Evolutionary conservation across 2,888 invertebrate genomes (phyloP), one percentile per base, ranked within the genome.

Genomic region (Watsonalla binaria): DNA sequence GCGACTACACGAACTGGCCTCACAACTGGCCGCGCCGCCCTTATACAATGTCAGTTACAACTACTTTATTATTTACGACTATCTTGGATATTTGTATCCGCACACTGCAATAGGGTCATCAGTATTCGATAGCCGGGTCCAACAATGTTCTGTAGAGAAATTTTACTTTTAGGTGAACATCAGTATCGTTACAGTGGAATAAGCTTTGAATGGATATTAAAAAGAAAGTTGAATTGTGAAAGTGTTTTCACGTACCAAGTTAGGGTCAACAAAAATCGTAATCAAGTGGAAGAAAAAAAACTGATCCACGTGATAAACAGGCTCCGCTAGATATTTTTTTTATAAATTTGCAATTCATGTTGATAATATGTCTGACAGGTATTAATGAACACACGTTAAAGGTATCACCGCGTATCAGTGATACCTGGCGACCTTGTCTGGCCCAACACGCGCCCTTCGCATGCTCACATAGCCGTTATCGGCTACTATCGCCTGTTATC

Each of bases 1-100:
- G 51, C 95, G 96, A 62, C 91, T 98, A 49, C 97, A 98, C 83
- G 94, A 95, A 53, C 93, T 98, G 76, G 95, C 97, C 57, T 93
- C 95, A 0, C 95, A 98, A 72, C 93, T 99, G 14, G 96, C 97
- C 67, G 95, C 96, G 11, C 98, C 98, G 37, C 97, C 97, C 46
- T 96, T 98, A 66, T 97, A 97, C 76, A 98, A 97, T 86, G 96
- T 96, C 1, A 24, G 24, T 24, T 24, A 4, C 2, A 78, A 86
- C 84, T 82, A 9, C 7, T 6, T 39, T 8, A 37, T 8, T 8
- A 37, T 5, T 7, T 37, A 37, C 37, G 1, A 37, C 37, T 8
- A 37, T 37, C 49, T 49, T 49, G 14, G 5, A 14, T 39, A 13
- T 8, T 13, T 15, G 5, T 5, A 39, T 24, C 24, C 24, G 24